Base-by-base conservation (phyloP, 2,797 vertebrate species). In the Pangasius djambal region DNA sequence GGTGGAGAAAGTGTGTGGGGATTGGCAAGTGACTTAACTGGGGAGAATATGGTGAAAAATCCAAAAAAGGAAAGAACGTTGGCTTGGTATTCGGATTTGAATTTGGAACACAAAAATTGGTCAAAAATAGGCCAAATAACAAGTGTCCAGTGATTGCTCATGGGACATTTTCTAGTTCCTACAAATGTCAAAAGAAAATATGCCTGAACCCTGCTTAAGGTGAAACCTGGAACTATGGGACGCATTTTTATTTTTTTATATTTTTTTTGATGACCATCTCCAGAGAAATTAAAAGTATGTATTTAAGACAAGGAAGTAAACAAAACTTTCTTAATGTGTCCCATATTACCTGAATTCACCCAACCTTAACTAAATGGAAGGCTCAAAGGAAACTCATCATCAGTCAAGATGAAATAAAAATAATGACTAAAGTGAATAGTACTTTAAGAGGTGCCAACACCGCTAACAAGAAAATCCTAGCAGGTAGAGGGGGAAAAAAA, bases 261-360 rank as follows among this genome's bases (percentile, higher is more conserved):
- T n/a, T 83, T 67, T 22, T 22, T 69, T 34, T 69, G 6, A 70
- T 63, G 65, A 85, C 28, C 65, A 31, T 69, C 65, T 85, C 83
- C 4, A 8, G 83, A 85, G 83, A 85, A 85, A 85, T 85, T 70
- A 70, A 85, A 85, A 85, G 34, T 52, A 69, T 70, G 83, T 55
- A 85, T 69, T 85, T 69, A 69, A 48, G 63, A 70, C 65, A 55
- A 70, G 20, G n/a, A 70, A 52, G 65, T 69, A 85, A 85, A 85
- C 65, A 85, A 13, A 85, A 85, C 83, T 70, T 85, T 70, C 20
- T 69, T 85, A 70, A 85, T 85, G 12, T 85, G 65, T 85, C 83
- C 83, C 83, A 85, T 85, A 52, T 85, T 69, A 85, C 83, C 74
- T 34, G 74, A 78, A 61, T 87, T 87, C 59, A 77, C 37, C 57